Evolutionary conservation across 2,113 vertebrate species (phyloP).

Genomic region (Typhlomys cinereus): DNA sequence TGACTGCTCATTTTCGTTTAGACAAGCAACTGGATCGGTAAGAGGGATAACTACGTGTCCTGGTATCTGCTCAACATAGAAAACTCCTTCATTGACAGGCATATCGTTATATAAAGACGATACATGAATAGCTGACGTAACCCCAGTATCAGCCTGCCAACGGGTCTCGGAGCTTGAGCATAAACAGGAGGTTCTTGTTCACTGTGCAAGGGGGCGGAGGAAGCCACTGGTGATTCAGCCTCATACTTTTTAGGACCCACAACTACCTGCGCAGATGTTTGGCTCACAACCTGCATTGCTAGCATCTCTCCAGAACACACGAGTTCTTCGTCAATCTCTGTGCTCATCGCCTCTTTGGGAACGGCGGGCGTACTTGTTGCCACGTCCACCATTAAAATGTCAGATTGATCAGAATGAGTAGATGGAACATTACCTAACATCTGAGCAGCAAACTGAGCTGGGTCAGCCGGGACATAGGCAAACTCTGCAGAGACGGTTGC

Average conservation of each 20-base stretch:
- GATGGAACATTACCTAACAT: conserved; percentile 75
- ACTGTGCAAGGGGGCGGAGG: conserved; percentile 68
- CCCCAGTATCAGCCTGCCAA: conserved; percentile 58
- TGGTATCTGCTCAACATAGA: conserved; percentile 73
- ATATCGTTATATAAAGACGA: conserved; percentile 37
- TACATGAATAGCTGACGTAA: neutral
- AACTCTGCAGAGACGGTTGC: conserved; percentile 46
- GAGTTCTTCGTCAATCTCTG: conserved; percentile 63
- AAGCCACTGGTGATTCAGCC: conserved; percentile 60
- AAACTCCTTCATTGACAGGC: conserved; percentile 53
- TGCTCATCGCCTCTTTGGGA: neutral
- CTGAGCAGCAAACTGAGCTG: conserved; percentile 73
- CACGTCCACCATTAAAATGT: conserved; percentile 81
- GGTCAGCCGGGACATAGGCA: conserved; percentile 71
- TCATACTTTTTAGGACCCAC: conserved; percentile 43
- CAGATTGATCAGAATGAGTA: conserved; percentile 74
- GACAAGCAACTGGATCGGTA: conserved; percentile 50
- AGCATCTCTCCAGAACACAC: conserved; percentile 11
- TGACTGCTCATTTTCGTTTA: conserved; percentile 66
- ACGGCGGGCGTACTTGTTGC: conserved; percentile 78
- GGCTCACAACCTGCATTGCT: neutral
- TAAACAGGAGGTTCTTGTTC: conserved; percentile 73
- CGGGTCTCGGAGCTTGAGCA: conserved; percentile 45
- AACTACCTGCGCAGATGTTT: conserved; percentile 44
- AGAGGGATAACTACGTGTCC: conserved; percentile 70